phyloP scores from a whole-genome alignment of 2,888 invertebrate species.

The Drosophila fulvimacula region DNA sequence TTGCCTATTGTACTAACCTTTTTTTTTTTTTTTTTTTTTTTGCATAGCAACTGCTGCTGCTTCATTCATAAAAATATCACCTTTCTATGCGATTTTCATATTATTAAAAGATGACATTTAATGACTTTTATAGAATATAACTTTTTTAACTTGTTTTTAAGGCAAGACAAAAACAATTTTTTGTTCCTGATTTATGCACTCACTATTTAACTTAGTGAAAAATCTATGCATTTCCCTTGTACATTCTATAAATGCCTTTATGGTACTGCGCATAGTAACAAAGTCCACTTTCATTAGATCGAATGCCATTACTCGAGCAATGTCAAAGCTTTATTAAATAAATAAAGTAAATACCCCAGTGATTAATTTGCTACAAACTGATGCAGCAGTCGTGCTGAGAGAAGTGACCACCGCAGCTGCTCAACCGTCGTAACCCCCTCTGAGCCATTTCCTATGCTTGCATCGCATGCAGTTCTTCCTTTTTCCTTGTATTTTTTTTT shows the following conservation, averaged over 20 bases:
- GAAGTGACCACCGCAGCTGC: slow-evolving; percentile 35
- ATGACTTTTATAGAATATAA: neutral
- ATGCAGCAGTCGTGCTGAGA: slow-evolving; percentile 26
- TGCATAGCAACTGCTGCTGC: too few relatives aligned
- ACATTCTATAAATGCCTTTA: neutral
- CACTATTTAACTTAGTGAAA: neutral
- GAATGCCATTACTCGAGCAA: slow-evolving; percentile 25
- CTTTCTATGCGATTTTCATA: neutral
- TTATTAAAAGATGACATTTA: neutral
- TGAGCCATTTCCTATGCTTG: slow-evolving; percentile 9
- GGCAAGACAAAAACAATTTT: neutral
- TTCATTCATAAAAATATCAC: neutral
- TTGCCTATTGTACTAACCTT: too few relatives aligned
- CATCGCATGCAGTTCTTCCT: slow-evolving; percentile 41
- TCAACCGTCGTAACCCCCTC: neutral
- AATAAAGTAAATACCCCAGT: slow-evolving; percentile 58
- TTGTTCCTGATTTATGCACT: neutral
- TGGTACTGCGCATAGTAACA: neutral
- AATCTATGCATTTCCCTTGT: neutral
- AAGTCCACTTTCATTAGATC: slow-evolving; percentile 28
- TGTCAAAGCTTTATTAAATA: slow-evolving; percentile 50
- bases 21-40: too few relatives aligned
- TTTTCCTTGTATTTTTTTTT: neutral
- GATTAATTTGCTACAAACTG: slow-evolving; percentile 59
- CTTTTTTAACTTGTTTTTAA: neutral